These are phyloP conservation scores for Epizoanthus ramosus DNA, from an alignment of 92 coral and sea anemone species.

Conservation along the genomic window DNA sequence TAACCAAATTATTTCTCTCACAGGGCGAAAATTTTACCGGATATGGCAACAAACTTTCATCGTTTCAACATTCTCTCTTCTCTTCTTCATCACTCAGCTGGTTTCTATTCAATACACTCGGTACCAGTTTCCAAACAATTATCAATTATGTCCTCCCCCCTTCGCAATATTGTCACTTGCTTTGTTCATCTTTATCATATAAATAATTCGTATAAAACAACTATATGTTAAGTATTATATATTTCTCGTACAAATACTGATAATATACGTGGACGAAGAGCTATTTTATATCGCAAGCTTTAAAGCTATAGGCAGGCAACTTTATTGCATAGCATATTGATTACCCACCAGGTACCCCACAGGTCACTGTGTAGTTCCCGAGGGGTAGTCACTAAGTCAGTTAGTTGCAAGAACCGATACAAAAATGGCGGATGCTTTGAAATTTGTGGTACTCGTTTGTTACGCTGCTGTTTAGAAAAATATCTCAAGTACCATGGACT, in stretches of 20 bases:
- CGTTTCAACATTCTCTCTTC: not conserved
- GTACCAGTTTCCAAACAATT: conserved; percentile 30
- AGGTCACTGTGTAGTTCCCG: not conserved
- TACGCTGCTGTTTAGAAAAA: not conserved
- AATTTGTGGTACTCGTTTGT: too few species aligned
- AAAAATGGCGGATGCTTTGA: conserved; percentile 39
- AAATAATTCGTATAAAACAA: too few species aligned
- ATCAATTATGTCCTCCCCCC: not conserved
- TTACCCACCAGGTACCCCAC: not conserved
- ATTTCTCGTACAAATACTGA: too few species aligned
- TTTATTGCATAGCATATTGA: too few species aligned
- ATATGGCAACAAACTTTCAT: conserved; percentile 35
- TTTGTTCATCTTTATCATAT: too few species aligned
- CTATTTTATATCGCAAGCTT: too few species aligned
- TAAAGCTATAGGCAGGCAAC: too few species aligned
- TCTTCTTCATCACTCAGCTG: not conserved
- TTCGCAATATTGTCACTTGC: not conserved
- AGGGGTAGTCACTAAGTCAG: not conserved
- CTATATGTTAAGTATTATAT: too few species aligned
- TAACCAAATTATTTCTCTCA: conserved; percentile 8
- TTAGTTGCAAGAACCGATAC: not conserved
- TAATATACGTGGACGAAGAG: too few species aligned
- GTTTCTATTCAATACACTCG: conserved; percentile 6
- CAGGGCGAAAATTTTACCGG: conserved; percentile 28
- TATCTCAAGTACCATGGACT: not conserved